Conservation (phyloP, 2,888 invertebrate species). For the Deladenus siricidicola region DNA sequence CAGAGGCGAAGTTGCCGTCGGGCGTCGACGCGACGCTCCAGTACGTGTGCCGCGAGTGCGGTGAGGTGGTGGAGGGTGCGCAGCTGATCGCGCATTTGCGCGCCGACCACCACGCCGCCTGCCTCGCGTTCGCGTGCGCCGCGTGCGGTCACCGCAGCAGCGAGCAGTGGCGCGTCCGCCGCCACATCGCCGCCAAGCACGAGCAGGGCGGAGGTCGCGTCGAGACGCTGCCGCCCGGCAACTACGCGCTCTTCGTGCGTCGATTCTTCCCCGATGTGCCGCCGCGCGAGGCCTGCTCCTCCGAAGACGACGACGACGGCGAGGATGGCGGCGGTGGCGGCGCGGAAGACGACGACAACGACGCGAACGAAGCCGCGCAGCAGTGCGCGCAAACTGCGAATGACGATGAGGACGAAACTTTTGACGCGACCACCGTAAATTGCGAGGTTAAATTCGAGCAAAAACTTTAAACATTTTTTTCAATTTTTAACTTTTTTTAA, state of each 20-base stretch:
- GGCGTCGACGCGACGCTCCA: no score
- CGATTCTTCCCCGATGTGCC: constrained; percentile 25
- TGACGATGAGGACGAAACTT: no score
- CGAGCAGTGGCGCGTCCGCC: constrained; percentile 11
- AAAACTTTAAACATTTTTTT: no score
- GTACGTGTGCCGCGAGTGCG: constrained; percentile 30
- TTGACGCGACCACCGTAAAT: no score
- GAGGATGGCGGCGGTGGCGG: not conserved
- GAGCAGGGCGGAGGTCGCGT: constrained; percentile 15
- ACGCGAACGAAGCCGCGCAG: no score
- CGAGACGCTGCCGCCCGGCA: constrained; percentile 17
- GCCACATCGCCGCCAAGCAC: constrained; percentile 17
- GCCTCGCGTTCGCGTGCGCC: constrained; percentile 26
- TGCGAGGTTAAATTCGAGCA: no score
- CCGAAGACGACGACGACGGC: not conserved
- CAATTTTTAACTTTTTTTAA: no score
- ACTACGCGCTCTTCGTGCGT: constrained; percentile 21
- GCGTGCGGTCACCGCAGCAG: constrained; percentile 18
- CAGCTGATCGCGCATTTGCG: constrained; percentile 22
- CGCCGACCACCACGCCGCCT: constrained; percentile 21
- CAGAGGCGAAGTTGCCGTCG: no score
- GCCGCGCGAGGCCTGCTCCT: not conserved
- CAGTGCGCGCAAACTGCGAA: no score
- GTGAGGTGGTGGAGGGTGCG: constrained; percentile 22
- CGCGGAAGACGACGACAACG: not conserved